Evolutionary conservation across 2,888 invertebrate species (phyloP), one percentile per base, ranked within the genome.

Genomic region (Ochropacha duplaris): DNA sequence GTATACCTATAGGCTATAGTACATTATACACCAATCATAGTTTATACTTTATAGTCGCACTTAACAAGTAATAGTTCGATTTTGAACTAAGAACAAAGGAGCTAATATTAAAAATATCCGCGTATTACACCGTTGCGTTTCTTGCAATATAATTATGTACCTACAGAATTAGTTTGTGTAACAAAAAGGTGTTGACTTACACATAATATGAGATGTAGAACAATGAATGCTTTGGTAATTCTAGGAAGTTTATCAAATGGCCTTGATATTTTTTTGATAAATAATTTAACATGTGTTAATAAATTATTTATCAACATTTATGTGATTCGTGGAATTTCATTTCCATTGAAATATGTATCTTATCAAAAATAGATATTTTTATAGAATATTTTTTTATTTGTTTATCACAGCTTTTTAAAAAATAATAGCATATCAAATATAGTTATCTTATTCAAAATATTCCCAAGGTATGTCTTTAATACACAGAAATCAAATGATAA

Each of bases 71-170:
- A 68, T 64, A 65, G 71, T 63, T n/a, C 69, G 55, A 71, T 72
- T 64, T 68, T 34, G 66, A 65, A 64, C 61, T 63, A 59, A 65
- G 72, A 79, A 80, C 79, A 80, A 80, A 79, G 76, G 66, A 64
- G 65, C 73, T 63, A 64, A 68, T 66, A 76, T 72, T 74, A 72
- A 71, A 62, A 56, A 19, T 19, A 59, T 34, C 39, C 56, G 50
- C 34, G 57, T 64, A 57, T 78, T 64, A 78, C 78, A 80, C 81
- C 74, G 75, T 69, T 22, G 28, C 24, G 39, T 34, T 34, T 14
- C 12, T 36, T 36, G 36, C n/a, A 36, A n/a, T 5, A 36, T 4
- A n/a, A 3, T n/a, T 36, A 36, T 2, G 31, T 24, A n/a, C 11
- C 5, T 26, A 26, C 8, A 28, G 31, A 6, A 31, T 31, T 31